Evolutionary conservation across 2,888 invertebrate species (phyloP).

Genomic region (Drosophila robusta): DNA sequence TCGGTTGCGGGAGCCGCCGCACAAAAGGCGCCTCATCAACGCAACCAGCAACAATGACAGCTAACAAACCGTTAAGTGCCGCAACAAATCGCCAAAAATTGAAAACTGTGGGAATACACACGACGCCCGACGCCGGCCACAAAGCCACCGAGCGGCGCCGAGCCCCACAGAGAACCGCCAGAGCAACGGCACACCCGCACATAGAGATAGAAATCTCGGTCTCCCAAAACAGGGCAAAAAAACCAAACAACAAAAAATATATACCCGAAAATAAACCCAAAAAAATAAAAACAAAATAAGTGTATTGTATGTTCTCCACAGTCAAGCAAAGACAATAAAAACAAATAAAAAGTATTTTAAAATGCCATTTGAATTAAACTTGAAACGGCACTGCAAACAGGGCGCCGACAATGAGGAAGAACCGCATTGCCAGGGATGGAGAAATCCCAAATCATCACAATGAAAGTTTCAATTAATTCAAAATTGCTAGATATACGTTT

Average conservation of each 20-base stretch:
- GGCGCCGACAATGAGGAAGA: conserved; percentile 14
- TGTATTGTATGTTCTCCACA: conserved; percentile 16
- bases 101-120: conserved; percentile 77
- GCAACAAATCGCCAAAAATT: conserved; percentile 80
- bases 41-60: conserved; percentile 71
- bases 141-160: conserved; percentile 28
- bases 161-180: conserved; percentile 27
- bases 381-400: conserved; percentile 21
- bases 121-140: conserved; percentile 35
- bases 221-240: conserved; percentile 14
- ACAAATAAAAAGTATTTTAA: conserved; percentile 68
- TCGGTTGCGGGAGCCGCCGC: conserved; percentile 16
- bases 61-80: conserved; percentile 81
- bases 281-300: conserved; percentile 17
- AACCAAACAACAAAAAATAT: not conserved
- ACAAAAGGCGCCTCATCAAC: conserved; percentile 78
- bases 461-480: too few species aligned
- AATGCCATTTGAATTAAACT: conserved; percentile 69
- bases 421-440: not conserved
- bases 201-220: conserved; percentile 63
- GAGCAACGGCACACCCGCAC: conserved; percentile 22
- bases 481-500: too few species aligned
- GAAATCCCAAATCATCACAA: not conserved
- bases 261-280: conserved; percentile 16
- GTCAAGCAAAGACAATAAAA: conserved; percentile 66